Evolutionary conservation across 2,888 invertebrate genomes (phyloP).

Genomic region (Xanthorhoe spadicearia): DNA sequence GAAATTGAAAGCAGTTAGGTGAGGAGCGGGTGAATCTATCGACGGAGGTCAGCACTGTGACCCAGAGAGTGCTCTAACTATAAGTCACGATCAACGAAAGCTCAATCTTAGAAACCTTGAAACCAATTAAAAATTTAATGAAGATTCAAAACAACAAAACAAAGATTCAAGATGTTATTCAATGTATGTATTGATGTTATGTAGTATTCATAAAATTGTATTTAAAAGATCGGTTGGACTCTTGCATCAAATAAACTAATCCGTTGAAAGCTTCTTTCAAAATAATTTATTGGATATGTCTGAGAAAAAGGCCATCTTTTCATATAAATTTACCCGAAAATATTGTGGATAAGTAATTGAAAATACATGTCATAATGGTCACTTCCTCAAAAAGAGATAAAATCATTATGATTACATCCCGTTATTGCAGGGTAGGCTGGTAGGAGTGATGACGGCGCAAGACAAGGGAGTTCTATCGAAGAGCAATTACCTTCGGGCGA

Average conservation of each 20-base stretch:
- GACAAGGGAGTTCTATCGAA: constrained; percentile 44
- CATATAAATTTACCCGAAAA: constrained; percentile 18
- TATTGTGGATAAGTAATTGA: constrained; percentile 15
- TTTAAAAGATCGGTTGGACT: background rate
- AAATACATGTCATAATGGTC: constrained; percentile 36
- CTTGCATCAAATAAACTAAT: constrained; percentile 2
- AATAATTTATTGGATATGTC: constrained; percentile 3
- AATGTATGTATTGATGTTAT: too few species aligned
- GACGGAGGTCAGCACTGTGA: constrained; percentile 29
- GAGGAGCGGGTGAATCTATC: constrained; percentile 48
- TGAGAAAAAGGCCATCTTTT: constrained; percentile 10
- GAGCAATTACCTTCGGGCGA: constrained; percentile 53
- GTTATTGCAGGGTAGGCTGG: constrained; percentile 50
- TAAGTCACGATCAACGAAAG: constrained; percentile 48
- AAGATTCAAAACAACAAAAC: too few species aligned
- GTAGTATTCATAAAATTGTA: background rate
- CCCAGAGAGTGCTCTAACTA: constrained; percentile 21
- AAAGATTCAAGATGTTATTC: too few species aligned
- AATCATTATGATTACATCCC: constrained; percentile 52
- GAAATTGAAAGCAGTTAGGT: constrained; percentile 49
- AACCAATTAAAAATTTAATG: background rate
- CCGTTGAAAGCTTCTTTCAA: constrained; percentile 13
- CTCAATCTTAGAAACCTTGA: constrained; percentile 25
- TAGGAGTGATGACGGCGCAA: constrained; percentile 46
- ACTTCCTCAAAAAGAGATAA: constrained; percentile 42